Evolutionary conservation across 2,113 vertebrate genomes (phyloP).

Genomic region (Nycticryphes semicollaris): DNA sequence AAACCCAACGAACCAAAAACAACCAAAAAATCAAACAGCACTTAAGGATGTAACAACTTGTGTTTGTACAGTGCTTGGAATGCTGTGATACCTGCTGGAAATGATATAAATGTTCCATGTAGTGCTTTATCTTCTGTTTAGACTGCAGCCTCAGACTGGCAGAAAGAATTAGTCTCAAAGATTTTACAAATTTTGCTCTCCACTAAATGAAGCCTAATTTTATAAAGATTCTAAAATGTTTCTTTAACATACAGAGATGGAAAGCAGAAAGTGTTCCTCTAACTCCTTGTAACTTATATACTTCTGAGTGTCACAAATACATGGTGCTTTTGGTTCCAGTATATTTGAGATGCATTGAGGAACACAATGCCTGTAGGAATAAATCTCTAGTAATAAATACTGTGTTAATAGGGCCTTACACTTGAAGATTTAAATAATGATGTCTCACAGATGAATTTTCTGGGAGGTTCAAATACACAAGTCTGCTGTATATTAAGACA

Average conservation of each 20-base stretch:
- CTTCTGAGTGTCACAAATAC: background rate
- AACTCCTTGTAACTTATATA: background rate
- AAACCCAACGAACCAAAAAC: background rate
- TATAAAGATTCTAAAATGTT: background rate
- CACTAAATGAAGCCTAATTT: background rate
- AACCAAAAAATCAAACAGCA: background rate
- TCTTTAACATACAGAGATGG: background rate
- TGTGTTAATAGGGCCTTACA: background rate
- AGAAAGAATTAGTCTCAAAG: background rate
- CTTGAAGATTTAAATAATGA: background rate
- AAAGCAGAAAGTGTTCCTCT: background rate
- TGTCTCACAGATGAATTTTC: background rate
- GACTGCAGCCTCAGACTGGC: background rate
- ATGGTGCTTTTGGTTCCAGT: background rate
- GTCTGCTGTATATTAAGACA: background rate
- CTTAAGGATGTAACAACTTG: background rate
- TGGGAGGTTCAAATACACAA: background rate
- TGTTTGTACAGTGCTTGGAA: background rate
- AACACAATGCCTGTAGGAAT: background rate
- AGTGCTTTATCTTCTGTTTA: background rate
- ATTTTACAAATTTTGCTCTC: background rate
- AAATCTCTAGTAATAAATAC: background rate
- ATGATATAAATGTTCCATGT: background rate
- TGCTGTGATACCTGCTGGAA: background rate
- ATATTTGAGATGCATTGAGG: background rate